Base-by-base conservation (phyloP, 1,140 invertebrate genomes). In the Chymomyza costata region DNA sequence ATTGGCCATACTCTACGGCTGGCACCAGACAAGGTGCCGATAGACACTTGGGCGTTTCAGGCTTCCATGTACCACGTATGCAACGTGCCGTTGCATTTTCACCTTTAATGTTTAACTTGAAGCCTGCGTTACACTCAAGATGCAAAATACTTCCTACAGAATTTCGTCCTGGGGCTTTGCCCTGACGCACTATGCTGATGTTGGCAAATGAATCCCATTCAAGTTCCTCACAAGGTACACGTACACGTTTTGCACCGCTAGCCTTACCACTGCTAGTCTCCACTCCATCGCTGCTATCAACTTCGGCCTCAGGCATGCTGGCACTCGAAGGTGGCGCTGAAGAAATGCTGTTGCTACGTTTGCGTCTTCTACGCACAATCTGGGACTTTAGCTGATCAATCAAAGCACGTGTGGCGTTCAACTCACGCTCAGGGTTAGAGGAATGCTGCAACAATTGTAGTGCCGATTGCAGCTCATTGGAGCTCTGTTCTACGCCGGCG, bases 51-150 rank as follows among this genome's bases (percentile, higher is more conserved):
- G 94, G 94, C 62, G 91, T 92, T 49, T 89, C 89, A 1, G 94
- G 94, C 73, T 92, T 93, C 94, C 94, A 96, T 64, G 89, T 88
- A 1, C 94, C 93, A 38, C 91, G 85, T 1, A 92, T 90, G 82
- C 94, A 95, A 66, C 91, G 91, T 0, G 91, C 92, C 0, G 94
- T 94, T 13, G 89, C 87, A 74, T 95, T 95, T 40, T 87, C 83
- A 2, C 90, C 84, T 35, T 81, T 90, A 28, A 94, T 87, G 76
- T 93, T 94, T 0, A 93, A 84, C 3, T 89, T 89, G 67, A 93
- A 94, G 1, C 93, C 93, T 48, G 91, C 90, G 1, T 89, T 89
- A 83, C 94, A 95, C 5, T 90, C 90, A 7, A 94, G 88, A 66
- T 89, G 87, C 0, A 94, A 88, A 40, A 92, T 88, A 1, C 91